phyloP scores from a whole-genome alignment of 1,140 invertebrate species.

The Ganaspis sp. region DNA sequence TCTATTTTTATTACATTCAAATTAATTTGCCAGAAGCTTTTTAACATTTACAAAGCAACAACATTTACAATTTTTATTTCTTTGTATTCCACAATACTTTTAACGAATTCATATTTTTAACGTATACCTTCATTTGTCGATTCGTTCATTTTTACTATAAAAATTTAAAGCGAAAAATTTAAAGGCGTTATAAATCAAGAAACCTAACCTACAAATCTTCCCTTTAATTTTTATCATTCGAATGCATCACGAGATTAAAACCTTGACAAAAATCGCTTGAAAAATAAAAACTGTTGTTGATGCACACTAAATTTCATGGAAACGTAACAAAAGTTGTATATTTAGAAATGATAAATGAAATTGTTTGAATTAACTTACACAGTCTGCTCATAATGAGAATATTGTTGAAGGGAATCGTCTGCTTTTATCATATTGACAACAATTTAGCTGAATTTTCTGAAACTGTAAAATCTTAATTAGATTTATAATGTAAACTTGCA shows the following conservation, averaged over 20 bases:
- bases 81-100: too few species aligned
- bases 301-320: background rate
- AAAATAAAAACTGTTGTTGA: background rate
- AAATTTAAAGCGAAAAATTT: constrained; percentile 31
- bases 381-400: constrained; percentile 57
- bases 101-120: too few species aligned
- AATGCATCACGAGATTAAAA: background rate
- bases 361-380: constrained; percentile 62
- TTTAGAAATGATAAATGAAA: background rate
- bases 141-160: too few species aligned
- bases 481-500: constrained; percentile 32
- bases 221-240: background rate
- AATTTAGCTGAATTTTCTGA: background rate
- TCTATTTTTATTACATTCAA: too few species aligned
- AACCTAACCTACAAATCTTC: constrained; percentile 18
- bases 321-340: background rate
- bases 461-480: background rate
- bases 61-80: background rate
- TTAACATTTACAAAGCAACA: too few species aligned
- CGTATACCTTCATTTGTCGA: too few species aligned
- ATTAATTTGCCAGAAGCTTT: too few species aligned
- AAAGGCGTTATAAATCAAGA: background rate
- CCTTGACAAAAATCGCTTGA: background rate
- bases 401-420: constrained; percentile 58
- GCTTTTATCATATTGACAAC: constrained; percentile 64